phyloP scores from a whole-genome alignment of 2,113 vertebrate genomes.

The Taurulus bubalis region DNA sequence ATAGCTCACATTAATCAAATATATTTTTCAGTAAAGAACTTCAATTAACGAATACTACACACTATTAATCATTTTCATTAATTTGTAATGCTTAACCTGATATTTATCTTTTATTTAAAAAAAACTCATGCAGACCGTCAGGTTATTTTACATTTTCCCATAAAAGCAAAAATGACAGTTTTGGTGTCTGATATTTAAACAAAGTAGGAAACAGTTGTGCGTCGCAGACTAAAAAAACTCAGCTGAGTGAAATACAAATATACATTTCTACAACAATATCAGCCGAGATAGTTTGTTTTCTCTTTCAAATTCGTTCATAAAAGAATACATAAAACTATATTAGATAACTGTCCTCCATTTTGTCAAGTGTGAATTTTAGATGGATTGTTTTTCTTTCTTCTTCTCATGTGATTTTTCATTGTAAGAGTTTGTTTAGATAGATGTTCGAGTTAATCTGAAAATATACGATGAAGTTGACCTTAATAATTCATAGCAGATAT shows the following conservation, averaged over 20 bases:
- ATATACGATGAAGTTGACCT: not conserved
- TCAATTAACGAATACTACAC: not conserved
- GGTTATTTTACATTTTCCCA: not conserved
- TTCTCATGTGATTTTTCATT: not conserved
- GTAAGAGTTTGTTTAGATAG: not conserved
- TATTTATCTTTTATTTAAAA: not conserved
- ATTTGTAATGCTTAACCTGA: not conserved
- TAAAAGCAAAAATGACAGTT: not conserved
- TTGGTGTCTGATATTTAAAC: not conserved
- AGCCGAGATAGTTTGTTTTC: not conserved
- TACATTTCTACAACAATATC: not conserved
- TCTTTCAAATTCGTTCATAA: not conserved
- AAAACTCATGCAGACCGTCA: not conserved
- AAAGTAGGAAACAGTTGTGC: not conserved
- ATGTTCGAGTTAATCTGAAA: not conserved
- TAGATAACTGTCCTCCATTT: not conserved
- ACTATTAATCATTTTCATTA: not conserved
- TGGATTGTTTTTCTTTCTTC: not conserved
- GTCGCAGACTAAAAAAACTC: not conserved
- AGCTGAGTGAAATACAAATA: not conserved
- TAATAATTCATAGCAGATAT: not conserved
- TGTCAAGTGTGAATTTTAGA: not conserved
- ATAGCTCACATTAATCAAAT: not conserved
- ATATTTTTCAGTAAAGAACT: not conserved
- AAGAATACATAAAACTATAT: not conserved